A percentile compares a stretch with the other conserved stretches of the same genome.
These are phyloP conservation scores for Musca vetustissima DNA, from an alignment of 1,140 invertebrate genomes.

Conservation along the genomic window DNA sequence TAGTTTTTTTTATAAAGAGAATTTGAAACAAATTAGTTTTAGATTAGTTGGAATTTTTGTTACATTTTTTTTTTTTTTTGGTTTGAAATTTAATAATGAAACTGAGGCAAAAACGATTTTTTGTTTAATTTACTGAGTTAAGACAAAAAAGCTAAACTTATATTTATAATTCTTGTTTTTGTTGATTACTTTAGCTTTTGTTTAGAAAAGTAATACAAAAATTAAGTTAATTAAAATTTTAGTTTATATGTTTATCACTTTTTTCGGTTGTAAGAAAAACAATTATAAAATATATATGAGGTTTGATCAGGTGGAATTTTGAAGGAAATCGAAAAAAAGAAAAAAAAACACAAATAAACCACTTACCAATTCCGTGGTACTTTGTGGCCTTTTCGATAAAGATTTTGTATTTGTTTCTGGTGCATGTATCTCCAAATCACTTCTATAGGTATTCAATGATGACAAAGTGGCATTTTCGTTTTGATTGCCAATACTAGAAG, in stretches of 20 bases:
- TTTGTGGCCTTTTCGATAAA: constrained; percentile 51
- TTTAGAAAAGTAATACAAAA: not conserved
- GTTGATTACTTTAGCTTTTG: not conserved
- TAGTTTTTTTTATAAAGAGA: not conserved
- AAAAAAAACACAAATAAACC: constrained; percentile 29
- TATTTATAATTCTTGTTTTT: constrained; percentile 1
- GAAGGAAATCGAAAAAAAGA: constrained; percentile 10
- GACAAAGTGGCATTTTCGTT: constrained; percentile 45
- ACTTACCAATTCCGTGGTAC: constrained; percentile 55
- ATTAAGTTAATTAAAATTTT: not conserved
- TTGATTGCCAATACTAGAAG: constrained; percentile 45
- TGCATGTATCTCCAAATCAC: constrained; percentile 65
- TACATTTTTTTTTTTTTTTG: too few species aligned
- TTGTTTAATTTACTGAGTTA: not conserved
- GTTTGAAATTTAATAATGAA: not conserved
- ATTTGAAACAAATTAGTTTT: too few species aligned
- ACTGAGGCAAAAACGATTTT: not conserved
- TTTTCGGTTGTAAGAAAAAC: not conserved
- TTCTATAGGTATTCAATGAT: constrained; percentile 60
- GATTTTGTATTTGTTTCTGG: constrained; percentile 56
- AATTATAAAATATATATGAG: constrained; percentile 7
- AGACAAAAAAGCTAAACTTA: constrained; percentile 13
- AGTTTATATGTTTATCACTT: not conserved
- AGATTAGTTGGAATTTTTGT: constrained; percentile 13
- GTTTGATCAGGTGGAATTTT: constrained; percentile 12